Conservation (phyloP, 2,113 vertebrate genomes). For the Leuciscus idus region DNA sequence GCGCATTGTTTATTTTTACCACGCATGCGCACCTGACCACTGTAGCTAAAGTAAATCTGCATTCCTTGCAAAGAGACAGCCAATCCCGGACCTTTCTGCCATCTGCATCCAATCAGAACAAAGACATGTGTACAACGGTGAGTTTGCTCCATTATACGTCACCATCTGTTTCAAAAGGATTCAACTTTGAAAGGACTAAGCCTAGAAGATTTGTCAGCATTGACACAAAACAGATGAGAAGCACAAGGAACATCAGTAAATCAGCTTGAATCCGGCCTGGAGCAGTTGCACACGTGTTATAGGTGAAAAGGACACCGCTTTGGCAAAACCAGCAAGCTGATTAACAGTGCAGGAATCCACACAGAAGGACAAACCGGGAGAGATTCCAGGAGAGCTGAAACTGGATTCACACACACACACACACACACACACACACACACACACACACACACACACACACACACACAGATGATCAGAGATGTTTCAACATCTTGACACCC, state of each 20-base stretch:
- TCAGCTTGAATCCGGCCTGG: not conserved
- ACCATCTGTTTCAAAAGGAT: not conserved
- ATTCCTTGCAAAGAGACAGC: not conserved
- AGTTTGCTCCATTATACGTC: not conserved
- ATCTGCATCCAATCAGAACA: not conserved
- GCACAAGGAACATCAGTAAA: constrained; percentile 6
- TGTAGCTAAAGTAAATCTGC: not conserved
- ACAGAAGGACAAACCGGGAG: not conserved
- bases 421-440: not conserved
- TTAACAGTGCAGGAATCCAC: constrained; percentile 10
- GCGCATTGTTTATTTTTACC: too few species aligned
- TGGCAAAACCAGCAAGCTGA: not conserved
- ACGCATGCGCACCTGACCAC: too few species aligned
- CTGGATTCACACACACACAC: not conserved
- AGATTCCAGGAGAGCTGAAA: not conserved
- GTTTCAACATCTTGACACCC: not conserved
- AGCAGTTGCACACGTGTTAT: not conserved
- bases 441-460: not conserved
- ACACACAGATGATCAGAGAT: not conserved
- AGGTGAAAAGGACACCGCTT: constrained; percentile 2
- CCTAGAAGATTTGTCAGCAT: not conserved
- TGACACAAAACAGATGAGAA: constrained; percentile 27
- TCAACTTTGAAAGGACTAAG: not conserved
- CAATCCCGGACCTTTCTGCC: not conserved
- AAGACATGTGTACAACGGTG: not conserved